Conservation (phyloP, 2,888 invertebrate species). For the Hydroisotoma schaefferi region DNA sequence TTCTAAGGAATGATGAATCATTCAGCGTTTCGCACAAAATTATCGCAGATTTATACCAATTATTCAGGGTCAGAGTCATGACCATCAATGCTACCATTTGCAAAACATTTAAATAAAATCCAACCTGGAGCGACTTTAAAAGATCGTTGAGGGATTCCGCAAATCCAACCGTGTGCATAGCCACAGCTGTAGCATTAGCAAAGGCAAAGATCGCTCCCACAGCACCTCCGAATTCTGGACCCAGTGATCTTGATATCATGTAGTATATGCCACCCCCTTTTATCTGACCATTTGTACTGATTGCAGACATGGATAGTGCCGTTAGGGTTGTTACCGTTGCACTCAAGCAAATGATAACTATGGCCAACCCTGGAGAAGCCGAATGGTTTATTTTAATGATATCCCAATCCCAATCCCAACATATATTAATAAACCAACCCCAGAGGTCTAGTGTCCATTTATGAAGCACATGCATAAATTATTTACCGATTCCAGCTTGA, state of each 20-base stretch:
- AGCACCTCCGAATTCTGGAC: slow-evolving; percentile 58
- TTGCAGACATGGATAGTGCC: slow-evolving; percentile 46
- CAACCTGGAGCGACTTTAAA: slow-evolving; percentile 54
- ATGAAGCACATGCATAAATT: too few species aligned
- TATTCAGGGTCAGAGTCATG: too few species aligned
- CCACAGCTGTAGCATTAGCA: slow-evolving; percentile 61
- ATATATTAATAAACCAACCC: too few species aligned
- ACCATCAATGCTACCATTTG: too few species aligned
- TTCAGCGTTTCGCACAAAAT: too few species aligned
- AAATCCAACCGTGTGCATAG: slow-evolving; percentile 64
- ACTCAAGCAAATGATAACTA: slow-evolving; percentile 47
- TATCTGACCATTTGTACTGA: slow-evolving; percentile 43
- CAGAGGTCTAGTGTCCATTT: too few species aligned
- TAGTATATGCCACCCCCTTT: slow-evolving; percentile 48
- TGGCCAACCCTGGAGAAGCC: slow-evolving; percentile 47
- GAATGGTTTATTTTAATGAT: too few species aligned
- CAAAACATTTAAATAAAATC: too few species aligned
- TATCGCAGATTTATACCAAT: too few species aligned
- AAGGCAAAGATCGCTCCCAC: slow-evolving; percentile 63
- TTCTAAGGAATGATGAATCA: too few species aligned
- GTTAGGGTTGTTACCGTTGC: slow-evolving; percentile 48
- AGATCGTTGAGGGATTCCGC: slow-evolving; percentile 57
- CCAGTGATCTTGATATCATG: slow-evolving; percentile 48
- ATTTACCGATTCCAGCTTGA: slow-evolving; percentile 54
- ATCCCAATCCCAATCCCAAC: too few species aligned